Percentiles rank a stretch among this genome's conserved stretches.
phyloP scores from a whole-genome alignment of 2,888 invertebrate genomes.

The Sturmia bella region DNA sequence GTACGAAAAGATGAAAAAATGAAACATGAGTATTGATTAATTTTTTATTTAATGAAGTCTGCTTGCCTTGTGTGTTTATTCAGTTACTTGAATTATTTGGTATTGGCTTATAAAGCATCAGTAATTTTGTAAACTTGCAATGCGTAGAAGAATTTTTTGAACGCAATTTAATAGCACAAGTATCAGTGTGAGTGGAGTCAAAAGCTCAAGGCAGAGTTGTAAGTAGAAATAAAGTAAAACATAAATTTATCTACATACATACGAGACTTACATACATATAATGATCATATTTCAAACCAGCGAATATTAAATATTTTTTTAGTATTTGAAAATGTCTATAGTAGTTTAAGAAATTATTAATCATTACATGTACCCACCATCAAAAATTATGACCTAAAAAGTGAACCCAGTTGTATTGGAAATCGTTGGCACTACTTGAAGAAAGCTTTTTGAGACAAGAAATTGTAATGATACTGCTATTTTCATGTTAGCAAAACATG shows the following conservation, averaged over 20 bases:
- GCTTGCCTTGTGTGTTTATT: conserved; percentile 14
- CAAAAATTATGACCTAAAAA: no score
- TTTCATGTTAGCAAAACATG: no score
- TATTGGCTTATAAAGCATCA: neutral
- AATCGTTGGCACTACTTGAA: no score
- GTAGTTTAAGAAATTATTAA: no score
- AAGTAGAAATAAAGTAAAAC: conserved; percentile 29
- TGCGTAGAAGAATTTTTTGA: conserved; percentile 40
- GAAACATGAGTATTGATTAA: conserved; percentile 38
- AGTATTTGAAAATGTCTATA: neutral
- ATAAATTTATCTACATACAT: neutral
- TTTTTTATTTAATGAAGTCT: conserved; percentile 39
- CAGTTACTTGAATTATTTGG: neutral
- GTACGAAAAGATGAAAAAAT: conserved; percentile 5
- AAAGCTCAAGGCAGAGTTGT: conserved; percentile 46
- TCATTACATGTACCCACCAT: no score
- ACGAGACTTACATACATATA: conserved; percentile 7
- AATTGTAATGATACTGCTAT: no score
- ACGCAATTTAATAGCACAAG: conserved; percentile 55
- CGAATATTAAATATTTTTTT: neutral
- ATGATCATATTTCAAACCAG: neutral
- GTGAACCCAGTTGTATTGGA: no score
- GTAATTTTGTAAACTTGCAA: conserved; percentile 19
- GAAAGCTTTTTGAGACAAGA: no score
- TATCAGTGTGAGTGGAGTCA: conserved; percentile 44